A percentile compares a stretch with the other conserved stretches of the same genome.
Conservation (phyloP, 2,888 invertebrate species). For the Patella depressa region DNA sequence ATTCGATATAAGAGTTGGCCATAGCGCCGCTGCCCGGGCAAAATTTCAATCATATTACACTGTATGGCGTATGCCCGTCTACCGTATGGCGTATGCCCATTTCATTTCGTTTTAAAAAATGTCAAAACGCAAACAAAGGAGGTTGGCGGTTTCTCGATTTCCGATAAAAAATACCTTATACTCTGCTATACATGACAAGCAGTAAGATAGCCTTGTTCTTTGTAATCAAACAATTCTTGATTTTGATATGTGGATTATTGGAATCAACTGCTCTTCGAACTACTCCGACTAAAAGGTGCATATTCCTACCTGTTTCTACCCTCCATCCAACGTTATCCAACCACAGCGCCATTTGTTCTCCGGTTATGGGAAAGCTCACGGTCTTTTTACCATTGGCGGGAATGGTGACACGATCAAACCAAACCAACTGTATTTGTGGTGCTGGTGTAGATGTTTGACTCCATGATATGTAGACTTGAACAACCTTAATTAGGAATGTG, state of each 20-base stretch:
- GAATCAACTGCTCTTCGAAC: neutral
- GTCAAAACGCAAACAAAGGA: too few species aligned
- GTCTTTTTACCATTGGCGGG: constrained; percentile 15
- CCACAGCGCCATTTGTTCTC: constrained; percentile 57
- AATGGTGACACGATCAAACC: constrained; percentile 40
- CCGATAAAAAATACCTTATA: too few species aligned
- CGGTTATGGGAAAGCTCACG: constrained; percentile 34
- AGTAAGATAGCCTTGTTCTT: too few species aligned
- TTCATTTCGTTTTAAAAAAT: too few species aligned
- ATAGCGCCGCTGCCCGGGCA: too few species aligned
- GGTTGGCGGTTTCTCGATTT: too few species aligned
- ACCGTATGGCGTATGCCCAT: too few species aligned
- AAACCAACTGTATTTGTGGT: constrained; percentile 46
- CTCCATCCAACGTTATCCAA: constrained; percentile 47
- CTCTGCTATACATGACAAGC: too few species aligned
- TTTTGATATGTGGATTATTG: neutral
- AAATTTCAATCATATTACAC: too few species aligned
- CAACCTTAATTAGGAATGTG: constrained; percentile 36
- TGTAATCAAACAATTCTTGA: too few species aligned
- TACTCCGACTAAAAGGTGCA: neutral
- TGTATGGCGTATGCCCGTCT: too few species aligned
- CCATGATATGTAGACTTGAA: constrained; percentile 55
- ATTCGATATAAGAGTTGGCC: too few species aligned
- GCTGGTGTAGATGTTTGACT: constrained; percentile 38
- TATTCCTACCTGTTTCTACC: constrained; percentile 47